Evolutionary conservation across 1,140 invertebrate species (phyloP).

Genomic region (Cephus cinctus): DNA sequence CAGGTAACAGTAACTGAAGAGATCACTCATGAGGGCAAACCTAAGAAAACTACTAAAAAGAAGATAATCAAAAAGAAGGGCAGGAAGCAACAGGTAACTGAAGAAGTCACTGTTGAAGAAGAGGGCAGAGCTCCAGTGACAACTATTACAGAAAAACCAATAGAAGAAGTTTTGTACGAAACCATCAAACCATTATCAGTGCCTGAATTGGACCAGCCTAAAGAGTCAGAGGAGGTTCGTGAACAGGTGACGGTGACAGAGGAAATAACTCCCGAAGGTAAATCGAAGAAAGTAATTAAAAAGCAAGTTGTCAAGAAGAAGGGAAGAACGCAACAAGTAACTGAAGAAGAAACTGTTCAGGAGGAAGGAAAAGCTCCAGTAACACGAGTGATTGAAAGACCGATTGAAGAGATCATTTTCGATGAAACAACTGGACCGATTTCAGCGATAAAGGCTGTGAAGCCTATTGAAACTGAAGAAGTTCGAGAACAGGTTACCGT

Average conservation of each 20-base stretch:
- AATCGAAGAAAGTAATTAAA: constrained; percentile 6
- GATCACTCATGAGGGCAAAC: constrained; percentile 8
- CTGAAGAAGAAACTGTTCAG: constrained; percentile 35
- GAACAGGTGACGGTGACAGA: constrained; percentile 21
- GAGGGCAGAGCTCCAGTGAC: constrained; percentile 28
- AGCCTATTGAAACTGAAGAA: constrained; percentile 19
- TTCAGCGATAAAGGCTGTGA: constrained; percentile 4
- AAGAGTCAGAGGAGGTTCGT: constrained; percentile 17
- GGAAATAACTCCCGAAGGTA: constrained; percentile 15
- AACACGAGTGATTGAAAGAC: constrained; percentile 36
- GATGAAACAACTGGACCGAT: constrained; percentile 17
- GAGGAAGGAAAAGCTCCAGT: constrained; percentile 49
- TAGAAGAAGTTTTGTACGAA: constrained; percentile 25
- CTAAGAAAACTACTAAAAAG: constrained; percentile 34
- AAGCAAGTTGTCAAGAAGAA: constrained; percentile 1
- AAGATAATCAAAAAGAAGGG: constrained; percentile 34
- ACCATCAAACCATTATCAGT: not conserved
- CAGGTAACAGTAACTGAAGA: constrained; percentile 8
- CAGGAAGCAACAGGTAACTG: constrained; percentile 44
- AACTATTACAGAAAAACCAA: constrained; percentile 17
- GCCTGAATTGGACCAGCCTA: constrained; percentile 4
- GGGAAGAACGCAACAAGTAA: not conserved
- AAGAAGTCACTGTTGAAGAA: constrained; percentile 50
- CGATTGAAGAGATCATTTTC: constrained; percentile 25
- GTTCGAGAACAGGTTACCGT: constrained; percentile 13